A percentile compares a stretch with the other conserved stretches of the same genome.
Evolutionary conservation across 2,797 vertebrate species (phyloP).

Genomic region (Pristis pectinata): DNA sequence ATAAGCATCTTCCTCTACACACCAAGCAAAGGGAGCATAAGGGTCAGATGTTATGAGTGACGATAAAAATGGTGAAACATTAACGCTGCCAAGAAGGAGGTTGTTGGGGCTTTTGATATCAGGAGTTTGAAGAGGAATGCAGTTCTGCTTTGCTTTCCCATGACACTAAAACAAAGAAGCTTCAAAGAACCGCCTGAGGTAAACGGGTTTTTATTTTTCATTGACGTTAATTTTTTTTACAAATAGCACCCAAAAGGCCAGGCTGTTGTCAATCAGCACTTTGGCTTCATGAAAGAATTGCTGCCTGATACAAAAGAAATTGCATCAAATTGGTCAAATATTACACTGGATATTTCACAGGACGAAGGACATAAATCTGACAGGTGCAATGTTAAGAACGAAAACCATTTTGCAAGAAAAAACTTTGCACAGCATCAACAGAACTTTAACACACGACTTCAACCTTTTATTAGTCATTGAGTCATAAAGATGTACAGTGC

Average conservation of each 20-base stretch:
- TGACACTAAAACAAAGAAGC: not conserved
- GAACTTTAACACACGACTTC: not conserved
- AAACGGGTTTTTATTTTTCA: conserved; percentile 5
- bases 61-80: not conserved
- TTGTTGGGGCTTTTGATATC: not conserved
- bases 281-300: not conserved
- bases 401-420: not conserved
- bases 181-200: conserved; percentile 17
- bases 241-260: not conserved
- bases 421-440: not conserved
- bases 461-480: too few species aligned
- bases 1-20: not conserved
- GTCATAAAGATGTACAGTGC: too few species aligned
- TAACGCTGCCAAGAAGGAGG: not conserved
- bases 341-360: not conserved
- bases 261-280: not conserved
- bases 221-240: conserved; percentile 29
- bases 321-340: not conserved
- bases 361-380: not conserved
- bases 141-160: not conserved
- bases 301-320: conserved; percentile 1
- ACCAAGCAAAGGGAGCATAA: not conserved
- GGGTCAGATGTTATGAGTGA: not conserved
- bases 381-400: not conserved
- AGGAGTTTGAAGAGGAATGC: not conserved